phyloP scores from a whole-genome alignment of 2,888 invertebrate species.

The Eupithecia centaureata region DNA sequence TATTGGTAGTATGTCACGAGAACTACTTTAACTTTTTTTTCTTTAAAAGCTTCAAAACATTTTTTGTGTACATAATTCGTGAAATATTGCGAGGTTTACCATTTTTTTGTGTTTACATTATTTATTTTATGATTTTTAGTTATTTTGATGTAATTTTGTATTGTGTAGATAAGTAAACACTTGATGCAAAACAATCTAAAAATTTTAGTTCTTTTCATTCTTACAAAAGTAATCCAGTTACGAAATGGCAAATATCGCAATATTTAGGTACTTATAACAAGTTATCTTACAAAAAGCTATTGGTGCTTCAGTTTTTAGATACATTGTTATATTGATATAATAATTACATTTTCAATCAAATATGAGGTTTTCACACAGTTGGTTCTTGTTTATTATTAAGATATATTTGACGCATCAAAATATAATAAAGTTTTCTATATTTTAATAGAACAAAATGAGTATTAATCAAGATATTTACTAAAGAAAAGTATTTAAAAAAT shows the following conservation, averaged over 20 bases:
- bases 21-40: conserved; percentile 60
- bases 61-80: conserved; percentile 2
- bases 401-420: conserved; percentile 19
- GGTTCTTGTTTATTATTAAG: conserved; percentile 27
- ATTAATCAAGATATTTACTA: neutral
- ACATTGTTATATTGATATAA: conserved; percentile 8
- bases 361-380: conserved; percentile 15
- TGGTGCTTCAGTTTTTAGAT: conserved; percentile 21
- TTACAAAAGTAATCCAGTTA: neutral
- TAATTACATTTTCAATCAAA: conserved; percentile 11
- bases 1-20: conserved; percentile 72
- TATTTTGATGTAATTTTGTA: neutral
- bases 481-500: neutral
- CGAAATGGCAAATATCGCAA: conserved; percentile 2
- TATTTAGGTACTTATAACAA: conserved; percentile 7
- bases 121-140: neutral
- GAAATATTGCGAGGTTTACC: conserved; percentile 15
- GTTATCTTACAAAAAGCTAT: conserved; percentile 10
- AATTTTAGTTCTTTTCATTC: neutral
- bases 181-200: neutral
- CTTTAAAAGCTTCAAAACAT: conserved; percentile 27
- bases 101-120: neutral
- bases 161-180: neutral
- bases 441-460: neutral
- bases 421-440: conserved; percentile 6